These are phyloP conservation scores for Pandemis heparana DNA, from an alignment of 2,888 invertebrate genomes.

Conservation along the genomic window DNA sequence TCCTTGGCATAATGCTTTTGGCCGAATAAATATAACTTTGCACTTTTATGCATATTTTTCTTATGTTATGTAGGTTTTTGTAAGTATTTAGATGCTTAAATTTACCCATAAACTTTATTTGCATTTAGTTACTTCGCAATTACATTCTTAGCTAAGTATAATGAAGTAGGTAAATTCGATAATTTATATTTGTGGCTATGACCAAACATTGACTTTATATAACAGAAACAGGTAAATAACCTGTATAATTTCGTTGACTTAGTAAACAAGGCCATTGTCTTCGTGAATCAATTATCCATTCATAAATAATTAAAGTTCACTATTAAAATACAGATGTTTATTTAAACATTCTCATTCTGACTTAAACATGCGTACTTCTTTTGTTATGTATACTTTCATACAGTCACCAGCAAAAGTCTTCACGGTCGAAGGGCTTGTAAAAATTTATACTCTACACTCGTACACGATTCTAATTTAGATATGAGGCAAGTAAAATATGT, in stretches of 20 bases:
- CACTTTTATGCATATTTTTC: no score
- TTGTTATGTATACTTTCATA: not conserved
- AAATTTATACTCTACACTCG: not conserved
- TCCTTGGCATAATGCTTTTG: no score
- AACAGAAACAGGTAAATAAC: not conserved
- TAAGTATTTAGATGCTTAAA: no score
- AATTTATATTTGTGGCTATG: not conserved
- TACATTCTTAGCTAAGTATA: no score
- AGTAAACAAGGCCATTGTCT: constrained; percentile 2
- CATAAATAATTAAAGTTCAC: not conserved
- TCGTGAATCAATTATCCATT: not conserved
- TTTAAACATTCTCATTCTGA: not conserved
- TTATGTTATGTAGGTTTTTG: no score
- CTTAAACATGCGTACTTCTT: not conserved
- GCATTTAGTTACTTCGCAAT: no score
- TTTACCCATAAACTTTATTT: no score
- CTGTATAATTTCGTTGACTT: not conserved
- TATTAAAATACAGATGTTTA: not conserved
- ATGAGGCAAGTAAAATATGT: no score
- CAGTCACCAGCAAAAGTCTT: not conserved
- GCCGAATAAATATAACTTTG: no score
- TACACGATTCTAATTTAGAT: no score
- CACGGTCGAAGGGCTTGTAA: not conserved
- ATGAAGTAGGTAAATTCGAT: no score
- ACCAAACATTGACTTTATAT: not conserved